Evolutionary conservation across 2,888 invertebrate genomes (phyloP).

Genomic region (Thumatha senex): DNA sequence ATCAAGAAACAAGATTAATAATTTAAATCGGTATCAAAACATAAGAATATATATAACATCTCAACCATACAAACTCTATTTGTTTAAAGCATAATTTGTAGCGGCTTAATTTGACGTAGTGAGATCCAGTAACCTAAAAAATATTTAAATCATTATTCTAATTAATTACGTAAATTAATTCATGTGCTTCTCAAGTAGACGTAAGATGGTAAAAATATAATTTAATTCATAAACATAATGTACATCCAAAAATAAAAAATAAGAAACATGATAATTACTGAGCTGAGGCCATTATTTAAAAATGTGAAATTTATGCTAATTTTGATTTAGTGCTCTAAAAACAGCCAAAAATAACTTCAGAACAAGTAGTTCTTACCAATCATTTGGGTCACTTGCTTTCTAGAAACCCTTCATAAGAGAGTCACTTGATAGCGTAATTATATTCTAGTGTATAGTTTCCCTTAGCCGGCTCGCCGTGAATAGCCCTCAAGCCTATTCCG

Average conservation of each 20-base stretch:
- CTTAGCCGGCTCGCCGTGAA: no score
- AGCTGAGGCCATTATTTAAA: not conserved
- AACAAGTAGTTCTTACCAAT: no score
- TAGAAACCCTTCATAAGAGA: not conserved
- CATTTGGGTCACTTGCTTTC: no score
- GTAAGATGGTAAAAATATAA: not conserved
- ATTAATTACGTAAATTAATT: conserved; percentile 4
- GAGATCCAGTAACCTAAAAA: conserved; percentile 4
- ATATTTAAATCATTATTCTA: conserved; percentile 4
- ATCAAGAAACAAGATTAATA: no score
- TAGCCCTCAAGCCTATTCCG: no score
- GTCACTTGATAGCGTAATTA: no score
- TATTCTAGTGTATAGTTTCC: no score
- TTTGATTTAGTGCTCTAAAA: conserved; percentile 20
- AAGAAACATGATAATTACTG: not conserved
- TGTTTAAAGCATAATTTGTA: not conserved
- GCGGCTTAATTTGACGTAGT: not conserved
- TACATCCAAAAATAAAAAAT: not conserved
- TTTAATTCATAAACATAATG: conserved; percentile 3
- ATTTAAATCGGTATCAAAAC: no score
- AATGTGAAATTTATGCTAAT: conserved; percentile 16
- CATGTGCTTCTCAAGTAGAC: not conserved
- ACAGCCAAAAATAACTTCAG: conserved; percentile 44
- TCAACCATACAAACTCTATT: not conserved
- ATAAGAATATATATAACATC: no score